These are phyloP conservation scores for Clupea harengus DNA, from an alignment of 2,113 vertebrate genomes.

Conservation along the genomic window DNA sequence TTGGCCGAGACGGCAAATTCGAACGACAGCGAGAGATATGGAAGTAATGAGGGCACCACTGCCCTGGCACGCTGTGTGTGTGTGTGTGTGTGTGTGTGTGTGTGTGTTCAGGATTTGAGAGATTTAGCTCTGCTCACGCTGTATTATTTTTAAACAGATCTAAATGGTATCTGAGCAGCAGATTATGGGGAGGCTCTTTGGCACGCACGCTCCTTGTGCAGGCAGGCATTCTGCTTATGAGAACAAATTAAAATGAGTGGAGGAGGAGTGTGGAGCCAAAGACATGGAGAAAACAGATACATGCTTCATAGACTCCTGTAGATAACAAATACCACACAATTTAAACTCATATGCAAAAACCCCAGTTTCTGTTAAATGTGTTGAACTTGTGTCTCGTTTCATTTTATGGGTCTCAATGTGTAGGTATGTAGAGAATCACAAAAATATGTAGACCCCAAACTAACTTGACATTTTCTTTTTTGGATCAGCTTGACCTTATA, in stretches of 20 bases:
- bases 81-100: not conserved
- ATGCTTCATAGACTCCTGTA: not conserved
- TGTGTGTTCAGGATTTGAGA: not conserved
- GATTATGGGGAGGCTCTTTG: not conserved
- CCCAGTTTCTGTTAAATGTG: too few species aligned
- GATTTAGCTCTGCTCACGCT: not conserved
- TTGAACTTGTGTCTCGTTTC: too few species aligned
- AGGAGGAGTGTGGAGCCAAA: not conserved
- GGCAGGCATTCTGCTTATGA: not conserved
- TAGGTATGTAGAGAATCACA: too few species aligned
- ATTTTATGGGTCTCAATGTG: too few species aligned
- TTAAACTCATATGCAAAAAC: not conserved
- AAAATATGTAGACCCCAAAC: too few species aligned
- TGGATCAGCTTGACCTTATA: not conserved
- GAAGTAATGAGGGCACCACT: not conserved
- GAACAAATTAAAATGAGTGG: not conserved
- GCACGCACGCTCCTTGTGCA: not conserved
- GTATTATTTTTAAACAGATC: constrained; percentile 14
- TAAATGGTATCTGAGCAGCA: constrained; percentile 12
- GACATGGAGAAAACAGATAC: not conserved
- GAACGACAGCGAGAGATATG: not conserved
- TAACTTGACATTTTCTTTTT: too few species aligned
- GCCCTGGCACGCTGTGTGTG: not conserved
- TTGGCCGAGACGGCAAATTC: not conserved
- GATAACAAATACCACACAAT: not conserved